A percentile compares a stretch with the other conserved stretches of the same genome.
Conservation (phyloP, 1,140 invertebrate species). For the Hypothenemus hampei region DNA sequence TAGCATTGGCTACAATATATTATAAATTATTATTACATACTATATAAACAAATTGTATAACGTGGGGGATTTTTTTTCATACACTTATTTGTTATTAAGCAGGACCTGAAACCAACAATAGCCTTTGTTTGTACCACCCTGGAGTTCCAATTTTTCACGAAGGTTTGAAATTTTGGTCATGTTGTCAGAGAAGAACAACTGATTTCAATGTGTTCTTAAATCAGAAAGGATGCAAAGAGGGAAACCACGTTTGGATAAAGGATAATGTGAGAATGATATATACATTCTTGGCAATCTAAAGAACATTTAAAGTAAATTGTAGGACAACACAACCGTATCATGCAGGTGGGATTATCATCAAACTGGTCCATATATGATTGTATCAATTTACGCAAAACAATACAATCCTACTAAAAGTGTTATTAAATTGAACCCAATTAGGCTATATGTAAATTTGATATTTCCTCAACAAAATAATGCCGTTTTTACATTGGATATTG, state of each 20-base stretch:
- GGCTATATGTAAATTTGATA: constrained; percentile 68
- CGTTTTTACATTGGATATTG: constrained; percentile 72
- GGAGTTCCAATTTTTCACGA: constrained; percentile 95
- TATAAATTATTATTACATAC: too few relatives aligned
- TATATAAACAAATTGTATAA: too few relatives aligned
- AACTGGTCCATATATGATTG: constrained; percentile 72
- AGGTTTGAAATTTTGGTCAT: constrained; percentile 97
- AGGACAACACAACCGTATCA: too few relatives aligned
- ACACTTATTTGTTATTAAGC: background rate
- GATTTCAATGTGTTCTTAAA: constrained; percentile 90
- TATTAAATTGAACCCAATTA: constrained; percentile 81
- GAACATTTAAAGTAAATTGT: constrained; percentile 68
- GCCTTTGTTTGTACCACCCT: constrained; percentile 77
- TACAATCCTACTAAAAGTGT: constrained; percentile 71
- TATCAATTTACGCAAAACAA: constrained; percentile 88
- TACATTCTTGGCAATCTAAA: constrained; percentile 47
- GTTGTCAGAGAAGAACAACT: constrained; percentile 88
- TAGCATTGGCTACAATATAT: too few relatives aligned
- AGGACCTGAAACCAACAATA: constrained; percentile 57
- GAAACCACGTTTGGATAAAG: constrained; percentile 83
- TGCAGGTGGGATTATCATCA: constrained; percentile 95
- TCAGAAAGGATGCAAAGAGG: constrained; percentile 79
- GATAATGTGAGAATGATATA: constrained; percentile 39
- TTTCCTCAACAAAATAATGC: constrained; percentile 74
- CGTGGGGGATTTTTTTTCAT: too few relatives aligned